Percentiles rank a stretch among this genome's conserved stretches.
These are phyloP conservation scores for Neoarius graeffei DNA, from an alignment of 2,113 vertebrate genomes.

Conservation along the genomic window DNA sequence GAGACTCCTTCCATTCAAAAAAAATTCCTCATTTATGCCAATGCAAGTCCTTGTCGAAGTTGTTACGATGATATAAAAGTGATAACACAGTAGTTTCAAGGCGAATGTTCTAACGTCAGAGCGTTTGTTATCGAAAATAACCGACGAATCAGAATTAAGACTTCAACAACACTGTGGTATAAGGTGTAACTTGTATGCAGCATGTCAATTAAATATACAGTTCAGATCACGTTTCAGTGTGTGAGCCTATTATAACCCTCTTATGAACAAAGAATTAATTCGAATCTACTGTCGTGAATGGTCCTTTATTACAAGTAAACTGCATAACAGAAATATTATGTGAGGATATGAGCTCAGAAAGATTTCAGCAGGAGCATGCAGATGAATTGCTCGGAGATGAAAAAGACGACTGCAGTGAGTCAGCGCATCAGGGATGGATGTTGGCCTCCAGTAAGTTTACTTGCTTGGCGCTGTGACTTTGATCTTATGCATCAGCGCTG, in stretches of 20 bases:
- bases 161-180: not conserved
- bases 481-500: not conserved
- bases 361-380: slow-evolving; percentile 17
- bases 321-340: not conserved
- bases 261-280: not conserved
- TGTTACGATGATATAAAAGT: not conserved
- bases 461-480: not conserved
- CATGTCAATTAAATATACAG: not conserved
- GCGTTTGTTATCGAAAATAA: not conserved
- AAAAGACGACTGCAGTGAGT: slow-evolving; percentile 13
- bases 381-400: slow-evolving; percentile 37
- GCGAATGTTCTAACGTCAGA: too few species aligned
- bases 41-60: not conserved
- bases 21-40: not conserved
- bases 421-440: not conserved
- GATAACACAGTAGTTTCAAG: too few species aligned
- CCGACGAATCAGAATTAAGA: not conserved
- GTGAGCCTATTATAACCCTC: not conserved
- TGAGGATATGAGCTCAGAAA: not conserved
- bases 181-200: not conserved
- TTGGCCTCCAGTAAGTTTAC: slow-evolving; percentile 5
- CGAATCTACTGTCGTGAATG: not conserved
- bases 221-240: not conserved
- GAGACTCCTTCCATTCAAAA: not conserved
- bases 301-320: not conserved